Evolutionary conservation across 2,888 invertebrate genomes (phyloP), one percentile per base, ranked within the genome.

Genomic region (Lepidonotus clava): DNA sequence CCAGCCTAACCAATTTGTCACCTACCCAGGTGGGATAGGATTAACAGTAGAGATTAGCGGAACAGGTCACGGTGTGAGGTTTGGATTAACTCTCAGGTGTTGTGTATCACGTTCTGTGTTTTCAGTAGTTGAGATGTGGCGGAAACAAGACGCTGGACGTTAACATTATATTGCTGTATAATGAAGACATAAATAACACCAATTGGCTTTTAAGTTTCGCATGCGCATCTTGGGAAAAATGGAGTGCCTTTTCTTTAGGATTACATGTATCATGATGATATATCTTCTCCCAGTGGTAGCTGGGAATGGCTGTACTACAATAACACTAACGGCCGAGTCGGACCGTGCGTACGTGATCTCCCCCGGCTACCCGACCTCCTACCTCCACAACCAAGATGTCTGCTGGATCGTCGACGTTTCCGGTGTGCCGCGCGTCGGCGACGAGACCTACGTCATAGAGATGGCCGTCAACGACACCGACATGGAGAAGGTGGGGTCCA

Each of bases 401-500:
- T 76, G 76, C 76, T 76, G 76, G 76, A 76, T 76, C 5, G 38
- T 76, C 18, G 76, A 76, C 24, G 40, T 40, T 1, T 76, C 76
- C 21, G 34, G 4, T 4, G 40, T 76, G 38, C 18, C 76, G 6
- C 6, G 21, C 34, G 38, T 76, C 2, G 76, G 38, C 1, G 28
- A 21, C 1, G 76, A 76, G 24, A 40, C 76, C 76, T 76, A 76
- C 38, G 76, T 76, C 36, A n/a, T 76, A 1, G 36, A 76, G 40
- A 76, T 76, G 76, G 40, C 21, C 24, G 36, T 76, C 18, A 40
- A 21, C 5, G 76, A 76, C 38, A 76, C 76, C 4, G 76, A 76
- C 40, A 76, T 76, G 76, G 76, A 76, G 40, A 76, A 76, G 36
- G 14, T 76, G 21, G 76, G 76, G 1, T 76, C 76, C n/a, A 76